phyloP scores from a whole-genome alignment of 2,113 vertebrate species.

The Phaethornis superciliosus region DNA sequence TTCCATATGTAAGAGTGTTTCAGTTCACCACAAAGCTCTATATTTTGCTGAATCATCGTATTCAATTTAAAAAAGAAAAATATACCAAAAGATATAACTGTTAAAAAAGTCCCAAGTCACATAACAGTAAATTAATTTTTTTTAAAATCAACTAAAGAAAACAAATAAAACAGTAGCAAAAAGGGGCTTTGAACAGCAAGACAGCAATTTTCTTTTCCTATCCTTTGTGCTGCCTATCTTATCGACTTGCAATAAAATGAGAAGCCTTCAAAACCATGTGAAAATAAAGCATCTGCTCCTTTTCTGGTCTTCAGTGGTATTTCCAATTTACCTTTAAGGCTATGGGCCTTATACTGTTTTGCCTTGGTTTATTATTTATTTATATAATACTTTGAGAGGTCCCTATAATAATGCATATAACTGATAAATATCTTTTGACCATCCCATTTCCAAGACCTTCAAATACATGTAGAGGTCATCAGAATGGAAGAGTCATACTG shows the following conservation, averaged over 20 bases:
- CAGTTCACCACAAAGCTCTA: not conserved
- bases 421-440: not conserved
- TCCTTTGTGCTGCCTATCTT: not conserved
- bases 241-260: not conserved
- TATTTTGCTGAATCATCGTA: not conserved
- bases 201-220: not conserved
- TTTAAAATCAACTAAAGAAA: not conserved
- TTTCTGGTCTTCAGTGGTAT: not conserved
- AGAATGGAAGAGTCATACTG: not conserved
- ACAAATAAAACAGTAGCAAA: not conserved
- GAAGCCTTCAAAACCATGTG: not conserved
- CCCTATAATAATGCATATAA: not conserved
- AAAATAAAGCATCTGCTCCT: not conserved
- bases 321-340: not conserved
- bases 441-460: not conserved
- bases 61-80: not conserved
- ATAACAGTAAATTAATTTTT: not conserved
- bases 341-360: not conserved
- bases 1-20: not conserved
- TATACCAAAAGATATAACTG: not conserved
- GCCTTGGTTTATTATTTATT: not conserved
- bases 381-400: not conserved
- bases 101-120: not conserved
- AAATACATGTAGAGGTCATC: not conserved
- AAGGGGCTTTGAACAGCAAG: not conserved